These are phyloP conservation scores for Saccostrea glomerata DNA, from an alignment of 1,140 invertebrate species.

Conservation along the genomic window DNA sequence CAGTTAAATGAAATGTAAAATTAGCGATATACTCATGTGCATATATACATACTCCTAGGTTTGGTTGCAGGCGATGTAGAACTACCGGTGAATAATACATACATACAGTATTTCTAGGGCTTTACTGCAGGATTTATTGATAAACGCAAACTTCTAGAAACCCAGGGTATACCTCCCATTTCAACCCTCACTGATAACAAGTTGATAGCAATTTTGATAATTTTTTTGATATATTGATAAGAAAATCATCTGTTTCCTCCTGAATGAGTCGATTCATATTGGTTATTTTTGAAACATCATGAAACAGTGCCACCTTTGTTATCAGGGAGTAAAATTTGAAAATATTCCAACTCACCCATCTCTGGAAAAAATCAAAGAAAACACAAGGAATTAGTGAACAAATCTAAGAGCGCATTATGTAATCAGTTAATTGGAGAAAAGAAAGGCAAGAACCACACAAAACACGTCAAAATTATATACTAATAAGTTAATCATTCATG, in stretches of 20 bases:
- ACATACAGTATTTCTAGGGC: neutral
- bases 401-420: neutral
- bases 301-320: neutral
- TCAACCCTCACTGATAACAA: neutral
- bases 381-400: conserved; percentile 8
- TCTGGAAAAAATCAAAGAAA: conserved; percentile 25
- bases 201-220: neutral
- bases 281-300: neutral
- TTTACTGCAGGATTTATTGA: conserved; percentile 1
- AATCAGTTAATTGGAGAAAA: neutral
- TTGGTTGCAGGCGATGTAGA: neutral
- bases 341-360: conserved; percentile 20
- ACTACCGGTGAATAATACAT: neutral
- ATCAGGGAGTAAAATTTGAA: conserved; percentile 22
- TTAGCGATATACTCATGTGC: neutral
- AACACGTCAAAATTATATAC: neutral
- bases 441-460: conserved; percentile 1
- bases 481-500: neutral
- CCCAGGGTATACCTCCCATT: conserved; percentile 3
- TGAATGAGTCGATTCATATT: neutral
- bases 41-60: neutral
- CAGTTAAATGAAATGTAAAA: neutral
- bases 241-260: neutral
- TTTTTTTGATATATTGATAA: neutral
- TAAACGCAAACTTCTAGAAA: neutral